Evolutionary conservation across 2,888 invertebrate species (phyloP), one percentile per base, ranked within the genome.

Genomic region (Oscheius sp.): DNA sequence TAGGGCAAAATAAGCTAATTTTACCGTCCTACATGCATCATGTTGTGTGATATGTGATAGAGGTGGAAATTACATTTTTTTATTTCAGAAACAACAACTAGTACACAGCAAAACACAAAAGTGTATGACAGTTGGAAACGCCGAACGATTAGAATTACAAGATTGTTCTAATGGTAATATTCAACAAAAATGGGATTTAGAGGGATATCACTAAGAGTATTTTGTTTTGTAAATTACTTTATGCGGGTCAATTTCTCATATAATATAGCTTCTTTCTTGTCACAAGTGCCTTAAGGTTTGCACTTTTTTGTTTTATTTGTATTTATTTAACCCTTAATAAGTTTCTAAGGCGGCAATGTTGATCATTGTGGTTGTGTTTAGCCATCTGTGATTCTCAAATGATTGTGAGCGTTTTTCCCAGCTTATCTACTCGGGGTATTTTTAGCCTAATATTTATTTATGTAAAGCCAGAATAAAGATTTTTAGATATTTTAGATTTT

Each of bases 51-150:
- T 23, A 31, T 29, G 55, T 31, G 17, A 17, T 17, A 34, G 55
- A 31, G 12, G 25, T 6, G 15, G 50, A 23, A 50, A 50, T 23
- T 10, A 27, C 50, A 50, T 23, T 50, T 20, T 8, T 53, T 53
- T 5, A 52, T 33, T 69, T 27, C 31, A 69, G 69, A 55, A 33
- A 12, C 34, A 37, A 27, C 63, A 69, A 20, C 33, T 69, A n/a
- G 64, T 64, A 10, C 69, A 69, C 46, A 50, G 50, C 23, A 69
- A 69, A 17, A 53, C 69, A 15, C 53, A 64, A 15, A 69, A 69
- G 53, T 69, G 69, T 39, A 25, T 69, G 52, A 64, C 64, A 20
- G 52, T 42, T 1, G 42, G 15, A 4, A 27, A 23, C 29, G 39
- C 20, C 12, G 63, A 63, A 27, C 52, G 52, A 33, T 12, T 69